Evolutionary conservation across 2,113 vertebrate genomes (phyloP), one percentile per base, ranked within the genome.

Genomic region (Dermatemys mawii): DNA sequence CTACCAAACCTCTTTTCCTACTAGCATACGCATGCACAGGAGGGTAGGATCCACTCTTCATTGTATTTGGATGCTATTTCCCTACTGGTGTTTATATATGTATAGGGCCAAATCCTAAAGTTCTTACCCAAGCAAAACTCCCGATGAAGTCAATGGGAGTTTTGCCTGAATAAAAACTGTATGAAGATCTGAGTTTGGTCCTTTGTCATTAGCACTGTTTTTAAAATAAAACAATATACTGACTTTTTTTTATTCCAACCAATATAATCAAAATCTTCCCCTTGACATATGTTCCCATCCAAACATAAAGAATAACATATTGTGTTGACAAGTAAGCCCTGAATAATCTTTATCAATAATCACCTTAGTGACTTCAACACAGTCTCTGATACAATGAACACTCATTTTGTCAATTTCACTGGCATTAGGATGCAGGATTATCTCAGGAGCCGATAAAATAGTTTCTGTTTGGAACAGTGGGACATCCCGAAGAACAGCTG

Each of bases 331-430:
- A 88, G 24, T 24, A 91, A 94, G 89, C 1, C 53, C 60, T 81
- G n/a, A 1, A 38, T 87, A 94, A 93, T 80, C 41, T 86, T 55
- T 67, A 76, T 87, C 44, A 83, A 82, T 90, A 98, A 92, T 95
- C 85, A 98, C 99, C 99, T 99, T 99, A 48, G 99, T 98, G 93
- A 98, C 93, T 70, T 99, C 99, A 85, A 99, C 95, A 67, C 99
- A 99, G 88, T 98, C 98, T 88, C 89, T 98, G 86, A 99, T 92
- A 85, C 97, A 99, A 16, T 99, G 98, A 73, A 98, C 94, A 14
- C 98, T 98, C 94, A 99, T 96, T 83, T 98, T 97, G 95, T 98
- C 98, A 53, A 99, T 98, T 95, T 99, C 99, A 1, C 35, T 98
- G 51, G 95, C 97, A 22, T 96, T 98, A 41, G 99, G 99, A 81